phyloP scores from a whole-genome alignment of 2,888 invertebrate genomes.

The Lepidocyrtoides sp. region DNA sequence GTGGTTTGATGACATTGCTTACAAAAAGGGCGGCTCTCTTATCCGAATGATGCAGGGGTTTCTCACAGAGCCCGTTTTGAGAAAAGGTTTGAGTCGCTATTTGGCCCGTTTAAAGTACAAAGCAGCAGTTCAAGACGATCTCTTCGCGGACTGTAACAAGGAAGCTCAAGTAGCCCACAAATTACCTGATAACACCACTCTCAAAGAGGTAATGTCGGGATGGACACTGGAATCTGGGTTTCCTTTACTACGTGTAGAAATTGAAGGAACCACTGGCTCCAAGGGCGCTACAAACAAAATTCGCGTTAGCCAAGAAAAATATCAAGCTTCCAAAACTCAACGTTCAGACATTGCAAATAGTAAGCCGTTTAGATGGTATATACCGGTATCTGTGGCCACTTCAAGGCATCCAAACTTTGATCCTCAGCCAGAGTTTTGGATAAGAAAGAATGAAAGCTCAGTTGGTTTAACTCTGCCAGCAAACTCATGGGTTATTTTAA shows the following conservation, averaged over 20 bases:
- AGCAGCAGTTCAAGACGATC: slow-evolving; percentile 65
- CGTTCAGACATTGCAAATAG: neutral
- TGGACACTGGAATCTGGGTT: slow-evolving; percentile 73
- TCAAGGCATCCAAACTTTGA: slow-evolving; percentile 58
- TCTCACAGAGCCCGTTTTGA: slow-evolving; percentile 51
- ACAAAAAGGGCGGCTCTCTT: slow-evolving; percentile 73
- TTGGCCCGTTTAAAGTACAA: slow-evolving; percentile 37
- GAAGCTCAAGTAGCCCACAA: slow-evolving; percentile 52
- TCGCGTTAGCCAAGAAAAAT: slow-evolving; percentile 52
- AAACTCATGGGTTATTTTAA: slow-evolving; percentile 67
- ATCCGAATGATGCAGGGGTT: slow-evolving; percentile 73
- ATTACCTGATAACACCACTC: slow-evolving; percentile 36
- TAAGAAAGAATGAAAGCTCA: slow-evolving; percentile 29
- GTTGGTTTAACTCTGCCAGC: neutral
- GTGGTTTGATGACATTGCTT: slow-evolving; percentile 75
- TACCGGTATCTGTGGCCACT: slow-evolving; percentile 70
- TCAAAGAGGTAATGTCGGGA: slow-evolving; percentile 55
- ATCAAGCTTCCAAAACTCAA: neutral
- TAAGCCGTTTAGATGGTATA: slow-evolving; percentile 38
- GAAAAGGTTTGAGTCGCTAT: slow-evolving; percentile 53
- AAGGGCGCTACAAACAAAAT: slow-evolving; percentile 15
- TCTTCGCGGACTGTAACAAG: slow-evolving; percentile 59
- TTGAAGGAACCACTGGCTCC: neutral
- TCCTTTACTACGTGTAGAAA: slow-evolving; percentile 47
- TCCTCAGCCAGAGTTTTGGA: slow-evolving; percentile 70